Percentiles rank a stretch among this genome's conserved stretches.
These are phyloP conservation scores for Oegoconia quadripuncta DNA, from an alignment of 2,888 invertebrate genomes.

Conservation along the genomic window DNA sequence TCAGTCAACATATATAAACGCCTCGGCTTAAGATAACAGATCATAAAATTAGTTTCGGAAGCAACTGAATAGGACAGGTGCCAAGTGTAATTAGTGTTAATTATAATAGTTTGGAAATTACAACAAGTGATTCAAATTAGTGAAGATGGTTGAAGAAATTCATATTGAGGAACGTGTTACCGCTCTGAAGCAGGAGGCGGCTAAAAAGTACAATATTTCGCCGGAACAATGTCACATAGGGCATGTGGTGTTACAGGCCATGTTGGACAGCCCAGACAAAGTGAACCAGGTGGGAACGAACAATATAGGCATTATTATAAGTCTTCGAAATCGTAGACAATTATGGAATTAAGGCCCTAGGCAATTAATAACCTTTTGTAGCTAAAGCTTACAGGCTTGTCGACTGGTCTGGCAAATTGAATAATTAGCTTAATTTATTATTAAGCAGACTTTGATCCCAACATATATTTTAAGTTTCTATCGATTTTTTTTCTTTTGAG, in stretches of 20 bases:
- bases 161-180: slow-evolving; percentile 28
- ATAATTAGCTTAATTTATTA: no score
- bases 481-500: no score
- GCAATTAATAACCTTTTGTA: no score
- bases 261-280: slow-evolving; percentile 32
- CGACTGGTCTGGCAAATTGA: no score
- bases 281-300: slow-evolving; percentile 36
- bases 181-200: slow-evolving; percentile 32
- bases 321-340: no score
- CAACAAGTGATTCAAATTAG: not conserved
- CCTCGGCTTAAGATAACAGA: slow-evolving; percentile 1
- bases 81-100: not conserved
- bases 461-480: no score
- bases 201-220: slow-evolving; percentile 30
- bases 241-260: slow-evolving; percentile 37
- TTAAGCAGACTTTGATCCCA: no score
- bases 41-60: not conserved
- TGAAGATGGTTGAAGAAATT: slow-evolving; percentile 21
- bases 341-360: no score
- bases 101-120: not conserved
- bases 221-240: slow-evolving; percentile 42
- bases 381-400: no score
- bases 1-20: not conserved
- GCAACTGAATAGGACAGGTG: not conserved
- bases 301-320: not conserved